Evolutionary conservation across 1,140 invertebrate genomes (phyloP), one percentile per base, ranked within the genome.

Genomic region (Archivesica marissinica): DNA sequence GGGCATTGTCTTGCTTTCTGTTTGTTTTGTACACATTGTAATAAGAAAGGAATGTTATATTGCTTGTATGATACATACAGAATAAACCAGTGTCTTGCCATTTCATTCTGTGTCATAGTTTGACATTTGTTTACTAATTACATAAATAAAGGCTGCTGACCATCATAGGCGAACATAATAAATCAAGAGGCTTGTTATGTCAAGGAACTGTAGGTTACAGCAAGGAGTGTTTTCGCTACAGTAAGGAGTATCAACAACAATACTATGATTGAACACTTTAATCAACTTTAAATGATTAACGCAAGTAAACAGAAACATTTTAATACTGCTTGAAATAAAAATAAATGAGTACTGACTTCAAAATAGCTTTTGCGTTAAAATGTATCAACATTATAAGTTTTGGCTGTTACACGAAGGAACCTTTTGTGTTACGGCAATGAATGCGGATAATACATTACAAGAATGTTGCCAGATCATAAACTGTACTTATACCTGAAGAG

Each of bases 1-100:
- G 3, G 59, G 33, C 33, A 30, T 30, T 61, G 11, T 61, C 25
- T 33, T 61, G 33, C 25, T 28, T 66, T 66, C 39, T 41, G 30
- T 38, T 66, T 66, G 61, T 35, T 30, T 66, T 66, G 33, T 66
- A 66, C 23, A 66, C 38, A 38, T 66, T 66, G 61, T 6, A 20
- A 9, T 23, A 38, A 38, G 61, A 66, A 66, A 2, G 39, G 33
- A 66, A 11, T 41, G 39, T 38, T 20, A 66, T n/a, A 38, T 66
- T 66, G 33, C 39, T 66, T 15, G 15, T 41, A 20, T 38, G 61
- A 38, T 38, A n/a, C 15, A 66, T 66, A n/a, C n/a, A 66, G 11
- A 38, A 66, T 15, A 25, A 7, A 38, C 2, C 2, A 11, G 39
- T n/a, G 33, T 38, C 33, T 38, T 41, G 61, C 38, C 25, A 11